Conservation (phyloP, 2,888 invertebrate species). For the Crepidodera aurea region DNA sequence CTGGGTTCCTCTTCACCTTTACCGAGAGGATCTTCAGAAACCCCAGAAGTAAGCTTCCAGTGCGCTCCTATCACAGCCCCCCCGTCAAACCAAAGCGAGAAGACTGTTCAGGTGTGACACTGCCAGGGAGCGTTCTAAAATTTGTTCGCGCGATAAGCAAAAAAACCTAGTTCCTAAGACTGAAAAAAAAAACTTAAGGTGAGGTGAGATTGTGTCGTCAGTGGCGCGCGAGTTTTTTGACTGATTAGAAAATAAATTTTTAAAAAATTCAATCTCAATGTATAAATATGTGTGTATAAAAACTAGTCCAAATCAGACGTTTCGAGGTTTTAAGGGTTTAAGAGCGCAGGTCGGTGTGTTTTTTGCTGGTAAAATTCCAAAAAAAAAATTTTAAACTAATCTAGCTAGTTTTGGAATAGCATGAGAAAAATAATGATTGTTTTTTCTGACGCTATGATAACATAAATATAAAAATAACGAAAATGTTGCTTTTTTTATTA, state of each 20-base stretch:
- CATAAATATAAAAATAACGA: too few species aligned
- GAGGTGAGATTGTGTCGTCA: not conserved
- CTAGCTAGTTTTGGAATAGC: too few species aligned
- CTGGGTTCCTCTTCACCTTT: constrained; percentile 59
- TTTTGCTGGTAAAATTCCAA: constrained; percentile 11
- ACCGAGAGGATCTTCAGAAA: constrained; percentile 54
- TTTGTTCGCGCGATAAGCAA: constrained; percentile 63
- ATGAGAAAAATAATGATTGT: too few species aligned
- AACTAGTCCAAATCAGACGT: constrained; percentile 50
- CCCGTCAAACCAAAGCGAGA: constrained; percentile 50
- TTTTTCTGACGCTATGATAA: too few species aligned
- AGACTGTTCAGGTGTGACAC: constrained; percentile 71
- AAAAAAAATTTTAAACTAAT: not conserved
- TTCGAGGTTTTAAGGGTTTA: constrained; percentile 10
- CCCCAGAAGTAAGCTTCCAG: constrained; percentile 57
- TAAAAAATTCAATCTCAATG: constrained; percentile 42
- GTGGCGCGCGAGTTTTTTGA: constrained; percentile 18
- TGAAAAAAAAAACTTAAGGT: constrained; percentile 38
- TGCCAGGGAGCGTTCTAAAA: constrained; percentile 68
- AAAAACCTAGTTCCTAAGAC: constrained; percentile 61
- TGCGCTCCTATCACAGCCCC: constrained; percentile 51
- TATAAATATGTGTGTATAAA: constrained; percentile 51
- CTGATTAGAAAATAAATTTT: constrained; percentile 32
- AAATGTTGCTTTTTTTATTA: too few species aligned
- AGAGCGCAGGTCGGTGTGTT: constrained; percentile 2